These are phyloP conservation scores for Rhorus exstirpatorius DNA, from an alignment of 2,888 invertebrate species.

Conservation along the genomic window DNA sequence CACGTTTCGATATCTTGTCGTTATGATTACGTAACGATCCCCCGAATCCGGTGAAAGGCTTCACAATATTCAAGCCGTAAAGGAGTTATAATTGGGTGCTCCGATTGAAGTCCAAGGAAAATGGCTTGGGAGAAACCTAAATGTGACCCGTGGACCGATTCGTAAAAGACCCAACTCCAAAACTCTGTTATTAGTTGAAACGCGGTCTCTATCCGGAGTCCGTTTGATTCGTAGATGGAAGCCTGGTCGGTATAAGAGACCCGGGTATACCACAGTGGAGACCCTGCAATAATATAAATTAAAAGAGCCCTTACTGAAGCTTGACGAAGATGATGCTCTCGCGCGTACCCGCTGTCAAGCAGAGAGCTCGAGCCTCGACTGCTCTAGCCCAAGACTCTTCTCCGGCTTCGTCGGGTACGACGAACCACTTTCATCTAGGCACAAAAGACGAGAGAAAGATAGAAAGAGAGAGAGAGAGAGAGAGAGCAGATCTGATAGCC, in stretches of 20 bases:
- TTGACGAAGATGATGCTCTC: conserved; percentile 48
- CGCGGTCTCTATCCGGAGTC: conserved; percentile 67
- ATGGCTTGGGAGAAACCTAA: conserved; percentile 63
- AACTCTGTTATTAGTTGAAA: conserved; percentile 78
- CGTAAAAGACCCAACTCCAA: conserved; percentile 72
- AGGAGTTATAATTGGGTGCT: conserved; percentile 21
- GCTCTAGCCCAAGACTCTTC: conserved; percentile 37
- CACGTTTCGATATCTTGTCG: not conserved
- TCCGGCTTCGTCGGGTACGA: conserved; percentile 57
- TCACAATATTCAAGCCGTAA: conserved; percentile 7
- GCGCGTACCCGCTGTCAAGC: not conserved
- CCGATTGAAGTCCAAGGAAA: conserved; percentile 5
- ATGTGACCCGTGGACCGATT: conserved; percentile 69
- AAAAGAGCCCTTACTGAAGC: conserved; percentile 75
- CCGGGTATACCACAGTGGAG: conserved; percentile 42
- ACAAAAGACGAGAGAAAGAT: conserved; percentile 65
- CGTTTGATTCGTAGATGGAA: conserved; percentile 66
- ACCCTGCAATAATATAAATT: conserved; percentile 79
- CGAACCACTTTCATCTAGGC: conserved; percentile 71
- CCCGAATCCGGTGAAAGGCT: conserved; percentile 11
- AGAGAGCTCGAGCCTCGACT: not conserved
- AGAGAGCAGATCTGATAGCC: conserved; percentile 48
- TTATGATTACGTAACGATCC: conserved; percentile 7
- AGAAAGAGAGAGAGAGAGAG: conserved; percentile 48
- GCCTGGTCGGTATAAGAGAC: conserved; percentile 35